Base-by-base conservation (phyloP, 2,113 vertebrate genomes). In the Pygoscelis adeliae region DNA sequence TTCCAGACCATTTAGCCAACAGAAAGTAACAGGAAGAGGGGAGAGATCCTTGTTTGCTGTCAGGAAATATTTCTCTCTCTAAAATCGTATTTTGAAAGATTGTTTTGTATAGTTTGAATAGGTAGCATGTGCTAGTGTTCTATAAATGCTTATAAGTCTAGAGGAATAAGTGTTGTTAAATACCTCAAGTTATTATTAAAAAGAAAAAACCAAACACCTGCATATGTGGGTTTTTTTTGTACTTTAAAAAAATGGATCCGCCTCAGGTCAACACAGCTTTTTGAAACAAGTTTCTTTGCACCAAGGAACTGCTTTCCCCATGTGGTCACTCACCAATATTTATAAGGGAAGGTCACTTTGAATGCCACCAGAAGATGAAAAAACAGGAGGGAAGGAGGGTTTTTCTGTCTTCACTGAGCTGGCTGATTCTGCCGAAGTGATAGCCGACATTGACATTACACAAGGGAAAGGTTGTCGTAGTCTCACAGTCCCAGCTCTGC, bases 321-420 rank as follows among this genome's bases (percentile, higher is more conserved):
- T 91, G 93, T 52, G 96, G 91, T 96, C 94, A 95, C 90, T 98
- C 97, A 97, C 91, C 72, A 83, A 92, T 98, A 96, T 98, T 97
- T 97, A 97, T 97, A 95, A 98, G 93, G 76, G 94, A 98, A 98
- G 97, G 97, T 98, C 97, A 98, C 96, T 97, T 98, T 97, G 95
- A 98, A 98, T 98, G 96, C 94, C 96, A 97, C 86, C 81, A 84
- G 71, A 89, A 97, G 93, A 96, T 80, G 90, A 93, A 95, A 94
- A 79, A 87, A 90, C 84, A 91, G 53, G 80, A 93, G 52, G 46
- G 83, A 93, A 93, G 83, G 80, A 92, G 66, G 74, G 47, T 70
- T 90, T 88, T 97, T 98, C 96, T 97, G 93, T 98, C 94, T 98
- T 98, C 95, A 97, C 91, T 91, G 92, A 95, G 93, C 92, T 94